Evolutionary conservation across 2,888 invertebrate species (phyloP).

Genomic region (Podabrus alpinus): DNA sequence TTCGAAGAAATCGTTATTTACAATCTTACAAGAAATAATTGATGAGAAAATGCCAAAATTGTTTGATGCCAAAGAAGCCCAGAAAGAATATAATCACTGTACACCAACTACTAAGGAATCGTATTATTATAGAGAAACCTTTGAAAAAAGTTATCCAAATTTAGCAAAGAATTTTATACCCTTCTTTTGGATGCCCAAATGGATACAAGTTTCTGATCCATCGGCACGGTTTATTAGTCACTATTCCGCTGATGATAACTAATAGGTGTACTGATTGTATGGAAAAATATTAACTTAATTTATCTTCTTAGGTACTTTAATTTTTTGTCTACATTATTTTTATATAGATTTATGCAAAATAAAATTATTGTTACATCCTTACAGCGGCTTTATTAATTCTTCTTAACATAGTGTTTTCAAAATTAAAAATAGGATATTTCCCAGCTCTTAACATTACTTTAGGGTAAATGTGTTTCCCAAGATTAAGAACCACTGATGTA

Average conservation of each 20-base stretch:
- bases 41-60: conserved; percentile 64
- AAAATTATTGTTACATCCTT: neutral
- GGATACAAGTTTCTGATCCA: conserved; percentile 73
- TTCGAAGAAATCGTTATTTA: conserved; percentile 72
- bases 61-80: conserved; percentile 60
- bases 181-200: conserved; percentile 81
- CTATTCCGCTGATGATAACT: conserved; percentile 62
- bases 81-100: conserved; percentile 66
- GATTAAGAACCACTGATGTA: too few relatives aligned
- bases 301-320: neutral
- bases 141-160: conserved; percentile 68
- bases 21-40: conserved; percentile 71
- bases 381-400: neutral
- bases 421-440: too few relatives aligned
- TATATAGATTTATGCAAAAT: neutral
- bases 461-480: too few relatives aligned
- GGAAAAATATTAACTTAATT: neutral
- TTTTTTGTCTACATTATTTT: neutral
- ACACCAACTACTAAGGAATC: conserved; percentile 79
- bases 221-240: conserved; percentile 77
- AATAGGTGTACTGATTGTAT: neutral
- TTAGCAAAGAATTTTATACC: conserved; percentile 66
- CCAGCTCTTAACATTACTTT: too few relatives aligned
- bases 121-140: conserved; percentile 72
- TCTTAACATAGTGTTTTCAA: too few relatives aligned